A percentile compares a stretch with the other conserved stretches of the same genome.
Conservation (phyloP, 2,113 vertebrate species). For the Gyps fulvus region DNA sequence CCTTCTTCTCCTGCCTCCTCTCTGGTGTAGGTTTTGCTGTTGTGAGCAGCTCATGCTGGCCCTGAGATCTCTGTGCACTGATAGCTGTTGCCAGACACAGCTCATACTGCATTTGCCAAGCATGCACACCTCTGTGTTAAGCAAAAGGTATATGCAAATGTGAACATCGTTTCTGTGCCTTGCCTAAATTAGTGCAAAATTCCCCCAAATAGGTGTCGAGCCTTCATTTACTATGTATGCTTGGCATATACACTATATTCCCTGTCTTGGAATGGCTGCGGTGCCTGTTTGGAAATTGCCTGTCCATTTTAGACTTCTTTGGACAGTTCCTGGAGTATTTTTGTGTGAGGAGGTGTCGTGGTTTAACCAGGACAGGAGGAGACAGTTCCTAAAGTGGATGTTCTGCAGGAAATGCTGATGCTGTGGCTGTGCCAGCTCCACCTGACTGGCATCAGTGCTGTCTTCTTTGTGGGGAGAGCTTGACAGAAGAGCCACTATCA, state of each 20-base stretch:
- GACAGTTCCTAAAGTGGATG: background rate
- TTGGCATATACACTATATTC: background rate
- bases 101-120: background rate
- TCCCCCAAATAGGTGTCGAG: background rate
- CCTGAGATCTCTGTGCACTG: background rate
- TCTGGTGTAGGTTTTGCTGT: background rate
- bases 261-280: background rate
- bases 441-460: background rate
- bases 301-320: background rate
- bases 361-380: background rate
- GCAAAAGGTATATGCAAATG: background rate
- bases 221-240: background rate
- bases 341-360: background rate
- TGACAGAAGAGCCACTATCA: background rate
- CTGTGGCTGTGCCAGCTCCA: background rate
- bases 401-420: background rate
- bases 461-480: background rate
- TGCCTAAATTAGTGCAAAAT: background rate
- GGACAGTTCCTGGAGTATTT: background rate
- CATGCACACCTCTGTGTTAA: accelerated
- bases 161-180: too few relatives aligned
- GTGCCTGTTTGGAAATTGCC: background rate
- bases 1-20: background rate
- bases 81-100: background rate
- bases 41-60: background rate